Evolutionary conservation across 2,888 invertebrate genomes (phyloP).

Genomic region (Tipula helvola): DNA sequence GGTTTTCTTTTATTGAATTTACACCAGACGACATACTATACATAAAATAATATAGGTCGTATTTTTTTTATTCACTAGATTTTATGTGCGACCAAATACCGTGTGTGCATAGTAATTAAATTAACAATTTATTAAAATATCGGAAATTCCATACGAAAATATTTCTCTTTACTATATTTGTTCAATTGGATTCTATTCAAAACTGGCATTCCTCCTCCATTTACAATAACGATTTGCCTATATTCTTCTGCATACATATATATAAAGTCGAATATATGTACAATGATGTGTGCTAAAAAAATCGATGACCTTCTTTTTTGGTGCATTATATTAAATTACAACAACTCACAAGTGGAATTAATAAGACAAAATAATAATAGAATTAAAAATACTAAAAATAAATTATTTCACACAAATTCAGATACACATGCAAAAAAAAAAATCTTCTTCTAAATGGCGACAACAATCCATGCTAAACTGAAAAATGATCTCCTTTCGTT

Average conservation of each 20-base stretch:
- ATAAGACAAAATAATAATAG: background rate
- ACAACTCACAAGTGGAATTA: background rate
- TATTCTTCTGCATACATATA: background rate
- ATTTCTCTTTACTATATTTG: background rate
- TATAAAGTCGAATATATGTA: background rate
- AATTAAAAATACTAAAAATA: background rate
- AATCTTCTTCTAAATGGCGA: background rate
- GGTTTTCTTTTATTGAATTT: background rate
- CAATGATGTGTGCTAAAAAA: background rate
- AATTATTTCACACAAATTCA: background rate
- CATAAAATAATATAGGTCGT: background rate
- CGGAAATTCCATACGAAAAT: background rate
- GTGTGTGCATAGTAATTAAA: no score
- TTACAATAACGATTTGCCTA: background rate
- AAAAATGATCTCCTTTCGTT: background rate
- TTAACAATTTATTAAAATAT: background rate
- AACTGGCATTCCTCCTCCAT: background rate
- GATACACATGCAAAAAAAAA: background rate
- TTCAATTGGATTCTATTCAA: background rate
- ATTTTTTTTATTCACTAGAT: no score
- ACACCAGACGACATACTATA: background rate
- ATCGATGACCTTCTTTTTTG: background rate
- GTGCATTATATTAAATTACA: background rate
- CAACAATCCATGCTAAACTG: background rate
- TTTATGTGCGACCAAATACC: no score